phyloP scores from a whole-genome alignment of 64 coral and sea anemone species.

The Dendronephthya gigantea region DNA sequence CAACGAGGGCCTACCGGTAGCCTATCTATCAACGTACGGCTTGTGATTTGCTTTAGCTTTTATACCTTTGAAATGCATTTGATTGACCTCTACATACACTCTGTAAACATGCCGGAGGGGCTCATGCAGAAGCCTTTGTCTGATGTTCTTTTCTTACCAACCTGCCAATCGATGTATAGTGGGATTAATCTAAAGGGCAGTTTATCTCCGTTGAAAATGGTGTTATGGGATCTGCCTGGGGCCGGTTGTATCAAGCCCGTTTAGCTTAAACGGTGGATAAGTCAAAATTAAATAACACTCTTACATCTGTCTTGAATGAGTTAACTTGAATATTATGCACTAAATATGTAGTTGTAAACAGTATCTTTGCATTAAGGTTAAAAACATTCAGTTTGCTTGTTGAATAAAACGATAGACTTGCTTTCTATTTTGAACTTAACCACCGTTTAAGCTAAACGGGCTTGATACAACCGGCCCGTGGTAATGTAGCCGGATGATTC shows the following conservation, averaged over 20 bases:
- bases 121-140: neutral
- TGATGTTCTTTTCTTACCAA: neutral
- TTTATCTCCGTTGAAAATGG: neutral
- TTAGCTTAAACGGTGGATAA: no score
- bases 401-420: no score
- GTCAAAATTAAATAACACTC: no score
- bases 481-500: neutral
- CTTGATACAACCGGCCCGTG: no score
- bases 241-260: no score
- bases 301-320: no score
- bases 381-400: no score
- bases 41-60: neutral
- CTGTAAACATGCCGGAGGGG: neutral
- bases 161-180: constrained; percentile 1
- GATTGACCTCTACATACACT: neutral
- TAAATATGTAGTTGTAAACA: no score
- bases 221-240: neutral
- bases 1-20: neutral
- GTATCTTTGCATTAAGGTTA: no score
- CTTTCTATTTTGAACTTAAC: no score
- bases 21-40: neutral
- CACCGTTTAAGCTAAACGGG: no score
- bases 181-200: neutral
- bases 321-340: no score
- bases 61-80: neutral